Conservation (phyloP, 2,888 invertebrate genomes). For the Drosophila flavopinicola region DNA sequence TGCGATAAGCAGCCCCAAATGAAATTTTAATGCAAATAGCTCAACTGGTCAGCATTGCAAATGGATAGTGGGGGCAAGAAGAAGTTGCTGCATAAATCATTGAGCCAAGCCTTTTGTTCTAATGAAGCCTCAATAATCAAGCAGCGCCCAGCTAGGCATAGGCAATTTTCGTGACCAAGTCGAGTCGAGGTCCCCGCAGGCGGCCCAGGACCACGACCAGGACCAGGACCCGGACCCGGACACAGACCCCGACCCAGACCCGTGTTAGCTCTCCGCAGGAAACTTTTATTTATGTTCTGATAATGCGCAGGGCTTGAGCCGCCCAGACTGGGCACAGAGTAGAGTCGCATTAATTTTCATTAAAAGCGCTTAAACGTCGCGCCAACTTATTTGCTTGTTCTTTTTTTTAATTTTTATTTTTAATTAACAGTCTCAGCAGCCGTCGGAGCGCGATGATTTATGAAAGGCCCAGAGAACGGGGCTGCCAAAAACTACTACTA, state of each 20-base stretch:
- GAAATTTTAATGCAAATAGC: constrained; percentile 74
- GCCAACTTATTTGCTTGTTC: constrained; percentile 70
- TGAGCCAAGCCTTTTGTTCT: constrained; percentile 60
- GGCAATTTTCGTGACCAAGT: constrained; percentile 55
- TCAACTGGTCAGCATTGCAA: constrained; percentile 47
- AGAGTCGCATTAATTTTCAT: constrained; percentile 73
- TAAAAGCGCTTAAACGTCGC: constrained; percentile 73
- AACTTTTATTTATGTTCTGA: constrained; percentile 68
- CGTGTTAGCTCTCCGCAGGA: constrained; percentile 30
- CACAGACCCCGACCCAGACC: too few relatives aligned
- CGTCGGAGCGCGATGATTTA: constrained; percentile 64
- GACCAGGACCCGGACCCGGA: too few relatives aligned
- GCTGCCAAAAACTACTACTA: constrained; percentile 33
- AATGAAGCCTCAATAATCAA: constrained; percentile 52
- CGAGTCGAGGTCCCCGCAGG: constrained; percentile 20
- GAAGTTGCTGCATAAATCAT: constrained; percentile 66
- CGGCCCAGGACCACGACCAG: background rate
- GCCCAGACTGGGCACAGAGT: constrained; percentile 7
- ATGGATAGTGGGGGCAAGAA: background rate
- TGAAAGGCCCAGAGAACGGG: constrained; percentile 45
- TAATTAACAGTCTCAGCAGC: constrained; percentile 65
- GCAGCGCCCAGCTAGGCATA: constrained; percentile 30
- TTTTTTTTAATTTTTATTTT: constrained; percentile 48
- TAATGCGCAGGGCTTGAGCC: constrained; percentile 38
- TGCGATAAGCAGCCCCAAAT: constrained; percentile 50